These are phyloP conservation scores for Ophion obscuratus DNA, from an alignment of 2,888 invertebrate species.

Conservation along the genomic window DNA sequence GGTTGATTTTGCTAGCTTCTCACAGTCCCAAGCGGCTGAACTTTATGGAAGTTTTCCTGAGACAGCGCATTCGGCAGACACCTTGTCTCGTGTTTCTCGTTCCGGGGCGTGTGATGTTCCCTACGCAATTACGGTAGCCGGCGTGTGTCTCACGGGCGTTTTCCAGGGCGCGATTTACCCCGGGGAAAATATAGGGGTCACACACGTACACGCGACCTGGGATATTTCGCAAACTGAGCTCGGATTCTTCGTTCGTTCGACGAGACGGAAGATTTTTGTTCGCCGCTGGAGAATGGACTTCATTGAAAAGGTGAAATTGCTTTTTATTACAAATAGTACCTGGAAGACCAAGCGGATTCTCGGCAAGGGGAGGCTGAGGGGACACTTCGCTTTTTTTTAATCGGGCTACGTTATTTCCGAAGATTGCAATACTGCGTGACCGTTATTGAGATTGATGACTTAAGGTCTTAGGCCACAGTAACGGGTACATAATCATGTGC, in stretches of 20 bases:
- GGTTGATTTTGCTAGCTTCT: constrained; percentile 44
- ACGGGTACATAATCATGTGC: too few species aligned
- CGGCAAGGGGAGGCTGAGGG: too few species aligned
- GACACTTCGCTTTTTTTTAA: too few species aligned
- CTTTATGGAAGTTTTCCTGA: constrained; percentile 39
- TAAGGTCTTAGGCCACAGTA: too few species aligned
- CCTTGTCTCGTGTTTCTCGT: constrained; percentile 43
- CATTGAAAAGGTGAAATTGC: too few species aligned
- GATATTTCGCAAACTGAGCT: neutral
- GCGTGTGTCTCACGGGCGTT: constrained; percentile 13
- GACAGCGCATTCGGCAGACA: constrained; percentile 33
- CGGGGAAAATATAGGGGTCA: constrained; percentile 15
- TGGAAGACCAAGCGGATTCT: too few species aligned
- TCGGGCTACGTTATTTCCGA: too few species aligned
- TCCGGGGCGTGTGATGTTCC: constrained; percentile 32
- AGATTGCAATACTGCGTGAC: too few species aligned
- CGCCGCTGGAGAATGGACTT: too few species aligned
- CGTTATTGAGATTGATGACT: too few species aligned
- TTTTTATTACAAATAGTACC: too few species aligned
- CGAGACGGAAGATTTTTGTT: too few species aligned
- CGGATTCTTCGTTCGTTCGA: constrained; percentile 7
- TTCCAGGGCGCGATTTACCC: constrained; percentile 15
- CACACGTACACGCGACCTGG: neutral
- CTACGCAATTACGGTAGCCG: constrained; percentile 46
- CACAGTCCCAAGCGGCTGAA: constrained; percentile 31